These are phyloP conservation scores for Calyptommatus sinebrachiatus DNA, from an alignment of 2,113 vertebrate genomes.

Conservation along the genomic window DNA sequence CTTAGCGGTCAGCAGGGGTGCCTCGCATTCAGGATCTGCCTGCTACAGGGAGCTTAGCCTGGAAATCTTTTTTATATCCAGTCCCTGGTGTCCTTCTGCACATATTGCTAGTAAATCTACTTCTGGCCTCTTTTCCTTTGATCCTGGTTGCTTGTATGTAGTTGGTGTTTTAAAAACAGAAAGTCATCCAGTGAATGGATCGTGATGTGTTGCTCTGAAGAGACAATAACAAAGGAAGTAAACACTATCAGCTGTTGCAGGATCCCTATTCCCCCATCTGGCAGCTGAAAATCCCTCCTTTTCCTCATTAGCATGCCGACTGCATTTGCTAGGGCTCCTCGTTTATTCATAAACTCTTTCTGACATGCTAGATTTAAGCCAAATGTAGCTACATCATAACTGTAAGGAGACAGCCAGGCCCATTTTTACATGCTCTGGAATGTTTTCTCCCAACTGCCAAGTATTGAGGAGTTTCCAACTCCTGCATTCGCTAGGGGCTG, in stretches of 20 bases:
- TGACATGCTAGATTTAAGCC: constrained; percentile 6
- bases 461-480: constrained; percentile 11
- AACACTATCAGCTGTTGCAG: neutral
- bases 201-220: neutral
- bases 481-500: constrained; percentile 2
- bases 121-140: constrained; percentile 14
- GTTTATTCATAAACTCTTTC: constrained; percentile 9
- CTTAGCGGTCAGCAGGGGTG: constrained; percentile 25
- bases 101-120: constrained; percentile 19
- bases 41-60: constrained; percentile 23
- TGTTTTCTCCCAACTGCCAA: constrained; percentile 16
- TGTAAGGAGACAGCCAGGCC: constrained; percentile 2
- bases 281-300: neutral
- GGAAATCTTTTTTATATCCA: constrained; percentile 31
- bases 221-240: neutral
- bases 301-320: neutral
- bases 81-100: constrained; percentile 7
- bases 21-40: neutral
- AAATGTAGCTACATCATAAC: neutral
- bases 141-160: neutral
- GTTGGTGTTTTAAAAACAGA: neutral
- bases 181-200: neutral
- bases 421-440: neutral
- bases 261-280: neutral
- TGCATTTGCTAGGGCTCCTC: neutral